Conservation (phyloP, 2,113 vertebrate species). For the Pandion haliaetus region DNA sequence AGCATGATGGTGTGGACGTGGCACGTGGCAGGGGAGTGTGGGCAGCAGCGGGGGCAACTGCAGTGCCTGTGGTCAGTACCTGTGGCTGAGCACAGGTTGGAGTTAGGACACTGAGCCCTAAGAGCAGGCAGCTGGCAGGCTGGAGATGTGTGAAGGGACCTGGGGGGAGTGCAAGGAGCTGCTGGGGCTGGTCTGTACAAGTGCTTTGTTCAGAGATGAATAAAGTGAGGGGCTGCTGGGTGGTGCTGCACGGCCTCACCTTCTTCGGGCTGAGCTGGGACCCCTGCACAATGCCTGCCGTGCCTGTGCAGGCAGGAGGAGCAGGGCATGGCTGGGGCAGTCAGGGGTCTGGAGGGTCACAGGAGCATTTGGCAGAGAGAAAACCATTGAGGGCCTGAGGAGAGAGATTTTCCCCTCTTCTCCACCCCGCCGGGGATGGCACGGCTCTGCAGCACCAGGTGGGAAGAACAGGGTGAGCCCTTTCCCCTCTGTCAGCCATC, state of each 20-base stretch:
- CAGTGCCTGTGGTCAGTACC: not conserved
- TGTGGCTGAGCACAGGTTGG: not conserved
- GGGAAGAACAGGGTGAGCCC: fast-evolving
- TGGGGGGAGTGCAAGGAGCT: not conserved
- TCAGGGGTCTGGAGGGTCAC: not conserved
- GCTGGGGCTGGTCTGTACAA: not conserved
- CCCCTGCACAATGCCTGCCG: not conserved
- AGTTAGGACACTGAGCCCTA: not conserved
- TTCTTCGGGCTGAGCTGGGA: not conserved
- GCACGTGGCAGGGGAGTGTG: not conserved
- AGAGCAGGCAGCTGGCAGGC: not conserved
- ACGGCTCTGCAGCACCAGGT: not conserved
- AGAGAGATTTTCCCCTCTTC: not conserved
- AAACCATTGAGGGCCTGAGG: not conserved
- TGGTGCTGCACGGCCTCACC: not conserved
- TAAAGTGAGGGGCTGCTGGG: not conserved
- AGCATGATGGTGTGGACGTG: fast-evolving
- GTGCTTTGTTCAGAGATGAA: not conserved
- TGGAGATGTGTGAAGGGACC: not conserved
- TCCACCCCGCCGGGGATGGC: fast-evolving
- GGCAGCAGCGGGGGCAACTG: not conserved
- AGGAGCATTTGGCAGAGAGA: not conserved
- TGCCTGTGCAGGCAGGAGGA: not conserved
- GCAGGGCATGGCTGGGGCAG: not conserved
- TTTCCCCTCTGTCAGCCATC: not conserved